A percentile compares a stretch with the other conserved stretches of the same genome.
Evolutionary conservation across 2,797 vertebrate species (phyloP).

Genomic region (Ibycter americanus): DNA sequence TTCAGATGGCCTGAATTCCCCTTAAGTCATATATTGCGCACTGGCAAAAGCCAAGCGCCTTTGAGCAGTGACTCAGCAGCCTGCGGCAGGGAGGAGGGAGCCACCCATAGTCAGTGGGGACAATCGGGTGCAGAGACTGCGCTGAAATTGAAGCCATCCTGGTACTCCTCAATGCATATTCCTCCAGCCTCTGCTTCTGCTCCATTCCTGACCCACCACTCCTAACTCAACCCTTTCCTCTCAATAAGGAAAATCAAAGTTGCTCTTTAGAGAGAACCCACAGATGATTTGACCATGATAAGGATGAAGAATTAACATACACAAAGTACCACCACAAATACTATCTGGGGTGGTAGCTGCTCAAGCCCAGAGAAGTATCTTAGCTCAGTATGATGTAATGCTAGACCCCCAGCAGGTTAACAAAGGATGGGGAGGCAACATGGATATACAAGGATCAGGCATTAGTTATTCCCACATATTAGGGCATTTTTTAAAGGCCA

Average conservation of each 20-base stretch:
- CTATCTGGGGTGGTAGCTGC: accelerated
- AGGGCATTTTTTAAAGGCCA: background rate
- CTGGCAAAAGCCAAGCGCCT: background rate
- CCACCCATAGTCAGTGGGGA: background rate
- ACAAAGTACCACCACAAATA: background rate
- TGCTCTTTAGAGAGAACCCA: background rate
- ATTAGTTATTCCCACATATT: background rate
- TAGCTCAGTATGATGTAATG: background rate
- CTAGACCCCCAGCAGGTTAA: background rate
- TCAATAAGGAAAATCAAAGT: background rate
- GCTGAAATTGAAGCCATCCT: background rate
- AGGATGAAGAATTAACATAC: background rate
- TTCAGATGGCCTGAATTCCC: accelerated
- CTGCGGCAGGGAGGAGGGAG: background rate
- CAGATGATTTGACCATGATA: background rate
- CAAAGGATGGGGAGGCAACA: background rate
- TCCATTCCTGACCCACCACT: background rate
- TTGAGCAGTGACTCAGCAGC: background rate
- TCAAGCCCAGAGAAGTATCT: background rate
- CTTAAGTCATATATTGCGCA: background rate
- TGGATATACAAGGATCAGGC: background rate
- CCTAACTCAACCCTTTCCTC: background rate
- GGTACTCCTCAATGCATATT: accelerated
- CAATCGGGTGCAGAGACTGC: accelerated
- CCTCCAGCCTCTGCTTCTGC: background rate